A percentile compares a stretch with the other conserved stretches of the same genome.
Conservation (phyloP, 2,888 invertebrate species). For the Argynnis bischoffii region DNA sequence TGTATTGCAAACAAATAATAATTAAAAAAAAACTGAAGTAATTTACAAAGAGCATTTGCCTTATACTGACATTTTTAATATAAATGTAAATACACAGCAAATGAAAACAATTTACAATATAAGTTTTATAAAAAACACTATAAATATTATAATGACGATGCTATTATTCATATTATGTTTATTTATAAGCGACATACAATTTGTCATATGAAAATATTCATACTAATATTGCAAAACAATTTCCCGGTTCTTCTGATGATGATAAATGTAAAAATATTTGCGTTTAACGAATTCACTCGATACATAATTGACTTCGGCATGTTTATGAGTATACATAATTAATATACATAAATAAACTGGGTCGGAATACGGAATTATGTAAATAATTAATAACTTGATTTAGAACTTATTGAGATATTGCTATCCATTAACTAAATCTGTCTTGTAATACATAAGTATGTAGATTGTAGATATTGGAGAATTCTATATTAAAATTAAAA, state of each 20-base stretch:
- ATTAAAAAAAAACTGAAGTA: neutral
- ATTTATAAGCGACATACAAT: constrained; percentile 14
- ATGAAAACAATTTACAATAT: neutral
- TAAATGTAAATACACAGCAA: constrained; percentile 16
- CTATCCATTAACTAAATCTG: constrained; percentile 21
- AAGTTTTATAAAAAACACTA: constrained; percentile 10
- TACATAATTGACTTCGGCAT: constrained; percentile 41
- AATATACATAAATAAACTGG: constrained; percentile 39
- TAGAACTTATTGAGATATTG: constrained; percentile 30
- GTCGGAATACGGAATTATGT: constrained; percentile 29
- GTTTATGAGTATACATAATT: constrained; percentile 45
- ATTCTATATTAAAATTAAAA: neutral
- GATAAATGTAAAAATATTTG: constrained; percentile 23
- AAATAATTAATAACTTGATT: constrained; percentile 37
- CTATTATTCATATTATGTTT: constrained; percentile 14
- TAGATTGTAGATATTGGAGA: neutral
- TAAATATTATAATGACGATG: constrained; percentile 10
- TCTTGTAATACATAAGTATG: neutral
- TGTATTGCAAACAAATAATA: no score
- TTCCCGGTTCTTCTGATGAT: constrained; percentile 9
- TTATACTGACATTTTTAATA: constrained; percentile 10
- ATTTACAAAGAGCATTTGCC: neutral
- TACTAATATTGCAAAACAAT: constrained; percentile 5
- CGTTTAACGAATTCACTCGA: constrained; percentile 10
- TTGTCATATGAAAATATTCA: constrained; percentile 16